These are phyloP conservation scores for Redunca redunca DNA, from an alignment of 2,113 vertebrate genomes.

Conservation along the genomic window DNA sequence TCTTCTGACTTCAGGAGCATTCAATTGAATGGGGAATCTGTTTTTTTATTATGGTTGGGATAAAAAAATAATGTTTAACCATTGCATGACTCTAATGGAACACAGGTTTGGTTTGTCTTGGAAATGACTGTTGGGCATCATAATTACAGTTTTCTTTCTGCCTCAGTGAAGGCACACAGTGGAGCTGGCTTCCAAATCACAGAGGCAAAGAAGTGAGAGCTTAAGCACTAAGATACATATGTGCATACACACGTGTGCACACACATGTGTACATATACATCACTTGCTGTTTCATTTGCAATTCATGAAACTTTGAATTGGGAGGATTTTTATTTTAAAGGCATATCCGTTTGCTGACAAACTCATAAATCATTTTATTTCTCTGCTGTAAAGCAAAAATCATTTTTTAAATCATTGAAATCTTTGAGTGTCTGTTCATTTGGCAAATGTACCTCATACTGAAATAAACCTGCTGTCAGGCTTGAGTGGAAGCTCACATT, in stretches of 20 bases:
- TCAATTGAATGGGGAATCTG: slow-evolving; percentile 44
- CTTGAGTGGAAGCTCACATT: background rate
- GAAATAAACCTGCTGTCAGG: slow-evolving; percentile 40
- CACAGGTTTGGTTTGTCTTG: slow-evolving; percentile 45
- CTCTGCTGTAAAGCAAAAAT: slow-evolving; percentile 41
- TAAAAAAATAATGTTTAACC: slow-evolving; percentile 52
- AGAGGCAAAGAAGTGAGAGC: slow-evolving; percentile 35
- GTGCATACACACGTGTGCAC: background rate
- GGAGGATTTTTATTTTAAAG: slow-evolving; percentile 38
- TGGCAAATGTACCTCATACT: slow-evolving; percentile 18
- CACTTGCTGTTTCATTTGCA: slow-evolving; percentile 44
- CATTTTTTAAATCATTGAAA: background rate
- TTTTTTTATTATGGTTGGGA: slow-evolving; percentile 61
- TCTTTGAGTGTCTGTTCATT: slow-evolving; percentile 37
- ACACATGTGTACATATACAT: background rate
- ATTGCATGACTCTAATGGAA: slow-evolving; percentile 60
- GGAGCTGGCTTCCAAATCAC: slow-evolving; percentile 36
- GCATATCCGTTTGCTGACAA: slow-evolving; percentile 39
- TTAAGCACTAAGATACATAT: background rate
- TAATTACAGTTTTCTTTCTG: slow-evolving; percentile 57
- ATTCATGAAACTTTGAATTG: slow-evolving; percentile 43
- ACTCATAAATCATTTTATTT: slow-evolving; percentile 53
- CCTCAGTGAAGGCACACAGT: slow-evolving; percentile 24
- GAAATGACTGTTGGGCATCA: slow-evolving; percentile 47
- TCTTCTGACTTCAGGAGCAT: slow-evolving; percentile 35